These are phyloP conservation scores for Lordiphosa fenestrarum DNA, from an alignment of 2,888 invertebrate genomes.

Conservation along the genomic window DNA sequence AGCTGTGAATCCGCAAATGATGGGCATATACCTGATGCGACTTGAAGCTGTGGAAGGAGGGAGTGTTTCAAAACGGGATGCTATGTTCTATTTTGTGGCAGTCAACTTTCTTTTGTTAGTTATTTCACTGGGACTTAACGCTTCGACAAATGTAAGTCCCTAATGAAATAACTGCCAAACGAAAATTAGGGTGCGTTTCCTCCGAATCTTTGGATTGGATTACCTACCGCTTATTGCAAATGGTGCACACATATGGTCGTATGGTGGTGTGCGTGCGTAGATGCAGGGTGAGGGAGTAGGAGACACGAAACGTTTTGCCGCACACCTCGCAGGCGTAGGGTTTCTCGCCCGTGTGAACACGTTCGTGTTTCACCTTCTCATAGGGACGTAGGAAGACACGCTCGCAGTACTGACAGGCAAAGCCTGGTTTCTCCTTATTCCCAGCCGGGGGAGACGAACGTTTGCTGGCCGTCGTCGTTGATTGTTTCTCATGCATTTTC, in stretches of 20 bases:
- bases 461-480: background rate
- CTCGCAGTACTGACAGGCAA: conserved; percentile 87
- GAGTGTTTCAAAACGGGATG: too few species aligned
- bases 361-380: conserved; percentile 91
- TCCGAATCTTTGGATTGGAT: background rate
- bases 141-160: background rate
- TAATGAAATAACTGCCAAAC: conserved; percentile 2
- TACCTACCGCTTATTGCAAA: conserved; percentile 83
- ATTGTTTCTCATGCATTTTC: conserved; percentile 83
- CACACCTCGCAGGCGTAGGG: conserved; percentile 90
- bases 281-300: conserved; percentile 89
- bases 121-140: background rate
- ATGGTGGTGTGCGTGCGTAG: conserved; percentile 90
- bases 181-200: too few species aligned
- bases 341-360: conserved; percentile 91
- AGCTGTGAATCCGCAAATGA: conserved; percentile 87
- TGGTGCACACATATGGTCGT: conserved; percentile 87
- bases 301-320: conserved; percentile 89
- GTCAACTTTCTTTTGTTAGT: too few species aligned
- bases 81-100: too few species aligned
- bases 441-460: background rate
- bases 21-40: conserved; percentile 90
- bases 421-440: conserved; percentile 71
- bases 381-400: conserved; percentile 87
- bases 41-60: conserved; percentile 83